Evolutionary conservation across 2,888 invertebrate species (phyloP).

Genomic region (Julus scanicus): DNA sequence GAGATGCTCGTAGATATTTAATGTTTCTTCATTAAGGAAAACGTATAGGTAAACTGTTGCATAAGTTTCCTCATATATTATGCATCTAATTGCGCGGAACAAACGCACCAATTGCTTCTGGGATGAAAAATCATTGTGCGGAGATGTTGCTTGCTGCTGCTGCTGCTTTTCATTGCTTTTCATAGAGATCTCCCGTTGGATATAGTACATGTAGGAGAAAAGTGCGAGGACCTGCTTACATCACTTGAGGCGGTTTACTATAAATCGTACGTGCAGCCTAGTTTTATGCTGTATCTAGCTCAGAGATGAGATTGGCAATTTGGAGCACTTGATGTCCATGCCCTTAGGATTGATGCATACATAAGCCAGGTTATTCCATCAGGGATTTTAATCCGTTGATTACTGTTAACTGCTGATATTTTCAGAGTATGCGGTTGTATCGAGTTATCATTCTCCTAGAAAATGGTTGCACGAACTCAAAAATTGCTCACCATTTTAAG

Average conservation of each 20-base stretch:
- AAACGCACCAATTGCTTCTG: constrained; percentile 46
- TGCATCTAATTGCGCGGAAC: constrained; percentile 43
- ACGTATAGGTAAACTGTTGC: constrained; percentile 47
- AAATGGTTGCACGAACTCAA: too few species aligned
- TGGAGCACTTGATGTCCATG: not conserved
- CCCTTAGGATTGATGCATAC: not conserved
- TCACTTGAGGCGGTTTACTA: too few species aligned
- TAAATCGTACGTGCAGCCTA: not conserved
- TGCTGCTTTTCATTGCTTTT: not conserved
- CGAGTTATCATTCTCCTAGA: too few species aligned
- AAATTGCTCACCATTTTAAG: too few species aligned
- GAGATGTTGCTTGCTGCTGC: not conserved
- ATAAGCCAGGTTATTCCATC: not conserved
- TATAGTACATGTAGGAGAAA: too few species aligned
- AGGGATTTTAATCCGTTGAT: not conserved
- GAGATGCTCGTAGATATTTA: constrained; percentile 8
- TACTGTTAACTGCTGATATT: too few species aligned
- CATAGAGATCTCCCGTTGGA: not conserved
- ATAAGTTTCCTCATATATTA: constrained; percentile 40
- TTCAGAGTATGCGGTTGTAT: too few species aligned
- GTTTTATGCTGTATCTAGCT: not conserved
- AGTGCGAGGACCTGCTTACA: not conserved
- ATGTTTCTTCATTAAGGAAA: constrained; percentile 43
- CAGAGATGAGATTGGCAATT: not conserved
- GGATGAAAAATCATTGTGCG: constrained; percentile 38